Percentiles rank a stretch among this genome's conserved stretches.
Evolutionary conservation across 2,888 invertebrate species (phyloP).

Genomic region (Xanthorhoe spadicearia): DNA sequence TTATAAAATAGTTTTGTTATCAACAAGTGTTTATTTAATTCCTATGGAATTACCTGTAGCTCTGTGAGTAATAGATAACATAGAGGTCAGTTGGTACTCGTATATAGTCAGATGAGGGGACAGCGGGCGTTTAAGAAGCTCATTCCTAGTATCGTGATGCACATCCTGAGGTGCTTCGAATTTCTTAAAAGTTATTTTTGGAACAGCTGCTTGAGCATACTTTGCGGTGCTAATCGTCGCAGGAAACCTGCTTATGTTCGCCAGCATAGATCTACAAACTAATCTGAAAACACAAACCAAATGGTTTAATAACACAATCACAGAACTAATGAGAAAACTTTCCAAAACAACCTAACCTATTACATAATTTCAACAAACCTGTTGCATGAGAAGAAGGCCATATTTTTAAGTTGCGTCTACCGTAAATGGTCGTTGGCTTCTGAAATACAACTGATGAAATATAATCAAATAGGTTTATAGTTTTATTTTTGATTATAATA

Average conservation of each 20-base stretch:
- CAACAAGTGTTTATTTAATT: neutral
- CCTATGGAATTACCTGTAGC: slow-evolving; percentile 82
- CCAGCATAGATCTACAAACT: slow-evolving; percentile 64
- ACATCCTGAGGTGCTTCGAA: slow-evolving; percentile 70
- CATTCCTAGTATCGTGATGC: slow-evolving; percentile 88
- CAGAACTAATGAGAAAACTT: slow-evolving; percentile 16
- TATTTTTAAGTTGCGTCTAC: slow-evolving; percentile 49
- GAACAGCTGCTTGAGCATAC: slow-evolving; percentile 68
- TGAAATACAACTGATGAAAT: slow-evolving; percentile 24
- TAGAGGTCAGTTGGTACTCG: slow-evolving; percentile 89
- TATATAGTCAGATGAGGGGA: slow-evolving; percentile 96
- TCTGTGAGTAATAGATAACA: slow-evolving; percentile 94
- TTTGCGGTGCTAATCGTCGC: slow-evolving; percentile 60
- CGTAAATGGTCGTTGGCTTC: slow-evolving; percentile 54
- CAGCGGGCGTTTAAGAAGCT: slow-evolving; percentile 89
- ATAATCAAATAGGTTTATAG: neutral
- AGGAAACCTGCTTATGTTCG: slow-evolving; percentile 68
- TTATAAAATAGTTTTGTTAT: neutral
- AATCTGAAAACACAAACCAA: slow-evolving; percentile 61
- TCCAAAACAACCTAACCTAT: slow-evolving; percentile 52
- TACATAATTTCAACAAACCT: slow-evolving; percentile 79
- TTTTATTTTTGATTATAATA: no score
- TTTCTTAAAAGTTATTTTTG: slow-evolving; percentile 71
- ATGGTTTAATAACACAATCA: slow-evolving; percentile 14
- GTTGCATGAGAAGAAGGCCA: slow-evolving; percentile 71